These are phyloP conservation scores for Calyptommatus sinebrachiatus DNA, from an alignment of 2,113 vertebrate genomes.

Conservation along the genomic window DNA sequence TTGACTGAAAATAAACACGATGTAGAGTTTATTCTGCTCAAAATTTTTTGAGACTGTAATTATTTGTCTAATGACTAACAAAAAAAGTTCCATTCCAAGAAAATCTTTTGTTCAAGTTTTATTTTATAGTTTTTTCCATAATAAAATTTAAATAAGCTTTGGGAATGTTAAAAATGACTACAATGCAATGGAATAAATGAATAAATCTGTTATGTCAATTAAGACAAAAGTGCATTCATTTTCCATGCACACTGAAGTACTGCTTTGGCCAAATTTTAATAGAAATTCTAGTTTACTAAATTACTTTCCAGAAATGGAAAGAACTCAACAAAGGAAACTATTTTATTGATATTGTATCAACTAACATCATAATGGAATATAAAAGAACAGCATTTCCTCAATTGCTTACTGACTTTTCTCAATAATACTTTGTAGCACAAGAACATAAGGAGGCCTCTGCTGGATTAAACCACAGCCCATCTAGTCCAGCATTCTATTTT, in stretches of 20 bases:
- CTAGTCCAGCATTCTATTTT: too few relatives aligned
- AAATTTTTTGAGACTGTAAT: not conserved
- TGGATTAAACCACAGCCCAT: not conserved
- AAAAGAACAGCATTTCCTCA: not conserved
- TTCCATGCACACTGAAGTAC: not conserved
- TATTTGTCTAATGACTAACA: not conserved
- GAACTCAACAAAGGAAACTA: not conserved
- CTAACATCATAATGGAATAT: not conserved
- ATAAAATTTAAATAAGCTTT: not conserved
- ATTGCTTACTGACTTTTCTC: not conserved
- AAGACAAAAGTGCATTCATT: not conserved
- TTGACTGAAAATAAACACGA: too few relatives aligned
- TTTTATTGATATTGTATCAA: not conserved
- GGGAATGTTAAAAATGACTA: not conserved
- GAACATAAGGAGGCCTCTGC: not conserved
- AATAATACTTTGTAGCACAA: not conserved
- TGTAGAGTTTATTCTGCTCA: not conserved
- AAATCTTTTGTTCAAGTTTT: not conserved
- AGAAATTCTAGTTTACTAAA: not conserved
- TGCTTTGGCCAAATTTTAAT: not conserved
- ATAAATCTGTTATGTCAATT: slow-evolving; percentile 6
- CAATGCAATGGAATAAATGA: too few relatives aligned
- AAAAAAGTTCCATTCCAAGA: not conserved
- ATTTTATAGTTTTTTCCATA: not conserved
- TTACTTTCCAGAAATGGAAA: not conserved